phyloP scores from a whole-genome alignment of 2,888 invertebrate genomes.

The Stenodera caucasica region DNA sequence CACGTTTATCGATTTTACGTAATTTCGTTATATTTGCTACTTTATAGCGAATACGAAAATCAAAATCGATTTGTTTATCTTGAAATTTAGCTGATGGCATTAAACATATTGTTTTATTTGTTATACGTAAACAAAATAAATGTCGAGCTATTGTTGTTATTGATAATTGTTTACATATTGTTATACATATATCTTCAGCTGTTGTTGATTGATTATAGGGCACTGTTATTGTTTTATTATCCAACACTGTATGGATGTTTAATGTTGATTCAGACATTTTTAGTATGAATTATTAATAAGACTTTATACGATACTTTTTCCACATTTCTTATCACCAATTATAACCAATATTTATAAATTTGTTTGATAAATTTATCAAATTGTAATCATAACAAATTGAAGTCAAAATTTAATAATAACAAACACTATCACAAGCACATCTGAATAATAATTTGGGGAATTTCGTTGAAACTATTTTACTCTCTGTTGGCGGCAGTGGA shows the following conservation, averaged over 20 bases:
- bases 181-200: slow-evolving; percentile 72
- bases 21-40: slow-evolving; percentile 65
- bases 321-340: neutral
- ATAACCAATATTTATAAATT: too few species aligned
- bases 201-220: slow-evolving; percentile 48
- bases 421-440: neutral
- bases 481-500: neutral
- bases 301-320: neutral
- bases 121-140: slow-evolving; percentile 74
- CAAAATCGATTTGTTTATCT: slow-evolving; percentile 58
- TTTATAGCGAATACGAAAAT: slow-evolving; percentile 81
- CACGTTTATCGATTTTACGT: slow-evolving; percentile 68
- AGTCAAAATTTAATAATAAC: too few species aligned
- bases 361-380: too few species aligned
- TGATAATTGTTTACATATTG: slow-evolving; percentile 69
- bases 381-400: too few species aligned
- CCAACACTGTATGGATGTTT: slow-evolving; percentile 23
- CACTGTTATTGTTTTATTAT: slow-evolving; percentile 33
- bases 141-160: slow-evolving; percentile 78
- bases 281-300: neutral
- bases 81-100: slow-evolving; percentile 64
- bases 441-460: neutral
- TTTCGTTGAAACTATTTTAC: neutral
- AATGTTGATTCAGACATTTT: slow-evolving; percentile 25
- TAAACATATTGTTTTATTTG: slow-evolving; percentile 68